A percentile compares a stretch with the other conserved stretches of the same genome.
phyloP scores from a whole-genome alignment of 2,113 vertebrate species.

The Empidonax alnorum region DNA sequence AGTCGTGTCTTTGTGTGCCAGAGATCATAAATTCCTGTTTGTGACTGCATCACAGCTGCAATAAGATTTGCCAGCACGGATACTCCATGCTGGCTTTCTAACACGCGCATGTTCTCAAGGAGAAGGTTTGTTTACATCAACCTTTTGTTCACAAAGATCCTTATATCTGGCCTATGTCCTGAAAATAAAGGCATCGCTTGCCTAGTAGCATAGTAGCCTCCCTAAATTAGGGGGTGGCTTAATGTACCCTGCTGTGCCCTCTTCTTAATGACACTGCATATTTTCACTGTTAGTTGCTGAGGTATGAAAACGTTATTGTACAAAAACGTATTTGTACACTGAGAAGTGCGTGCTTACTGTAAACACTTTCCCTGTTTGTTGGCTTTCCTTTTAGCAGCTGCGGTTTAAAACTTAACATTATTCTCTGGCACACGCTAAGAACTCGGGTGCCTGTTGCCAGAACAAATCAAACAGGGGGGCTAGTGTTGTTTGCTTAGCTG shows the following conservation, averaged over 20 bases:
- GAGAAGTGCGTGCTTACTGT: constrained; percentile 40
- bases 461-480: constrained; percentile 35
- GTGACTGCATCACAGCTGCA: not conserved
- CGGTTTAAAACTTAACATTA: constrained; percentile 25
- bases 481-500: constrained; percentile 45
- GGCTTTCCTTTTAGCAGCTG: constrained; percentile 39
- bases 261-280: not conserved
- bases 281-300: not conserved
- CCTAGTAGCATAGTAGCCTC: not conserved
- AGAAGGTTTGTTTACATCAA: constrained; percentile 36
- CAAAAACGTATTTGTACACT: not conserved
- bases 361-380: constrained; percentile 42
- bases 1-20: not conserved
- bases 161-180: not conserved
- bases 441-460: constrained; percentile 31
- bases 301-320: not conserved
- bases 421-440: constrained; percentile 41
- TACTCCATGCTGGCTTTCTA: not conserved
- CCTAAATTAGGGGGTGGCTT: not conserved
- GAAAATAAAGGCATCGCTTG: not conserved
- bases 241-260: not conserved
- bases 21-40: constrained; percentile 29
- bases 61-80: not conserved
- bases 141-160: constrained; percentile 20
- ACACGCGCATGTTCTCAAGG: not conserved